phyloP scores from a whole-genome alignment of 2,888 invertebrate genomes.

The Eupithecia dodoneata region DNA sequence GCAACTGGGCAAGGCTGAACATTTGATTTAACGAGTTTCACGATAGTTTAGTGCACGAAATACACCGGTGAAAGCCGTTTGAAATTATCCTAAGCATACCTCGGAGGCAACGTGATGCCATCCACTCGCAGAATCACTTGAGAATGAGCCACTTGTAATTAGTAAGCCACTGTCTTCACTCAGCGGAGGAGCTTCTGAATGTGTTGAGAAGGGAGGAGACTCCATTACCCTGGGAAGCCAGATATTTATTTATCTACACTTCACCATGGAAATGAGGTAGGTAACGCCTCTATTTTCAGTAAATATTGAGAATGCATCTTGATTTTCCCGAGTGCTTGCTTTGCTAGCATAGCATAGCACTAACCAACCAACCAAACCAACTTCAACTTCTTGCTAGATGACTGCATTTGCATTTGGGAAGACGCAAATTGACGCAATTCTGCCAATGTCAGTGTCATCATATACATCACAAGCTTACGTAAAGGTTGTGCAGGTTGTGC shows the following conservation, averaged over 20 bases:
- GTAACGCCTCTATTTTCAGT: constrained; percentile 13
- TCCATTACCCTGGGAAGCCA: constrained; percentile 83
- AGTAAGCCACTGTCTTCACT: constrained; percentile 91
- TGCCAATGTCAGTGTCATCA: no score
- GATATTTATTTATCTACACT: constrained; percentile 14
- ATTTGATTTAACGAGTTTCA: neutral
- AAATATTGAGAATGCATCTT: constrained; percentile 29
- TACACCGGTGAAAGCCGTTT: neutral
- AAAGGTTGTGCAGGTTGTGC: no score
- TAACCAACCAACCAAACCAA: neutral
- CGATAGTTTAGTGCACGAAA: neutral
- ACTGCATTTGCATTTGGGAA: no score
- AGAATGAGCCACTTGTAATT: constrained; percentile 89
- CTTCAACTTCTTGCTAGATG: no score
- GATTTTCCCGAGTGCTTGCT: neutral
- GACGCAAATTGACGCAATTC: no score
- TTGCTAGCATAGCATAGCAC: neutral
- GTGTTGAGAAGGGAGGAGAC: constrained; percentile 90
- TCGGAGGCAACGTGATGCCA: constrained; percentile 87
- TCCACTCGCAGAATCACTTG: constrained; percentile 88
- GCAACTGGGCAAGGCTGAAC: neutral
- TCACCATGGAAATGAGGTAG: constrained; percentile 27
- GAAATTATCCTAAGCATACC: constrained; percentile 65
- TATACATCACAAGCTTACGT: no score
- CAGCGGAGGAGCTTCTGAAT: constrained; percentile 89